Conservation (phyloP, 2,888 invertebrate species). For the Pterostichus niger region DNA sequence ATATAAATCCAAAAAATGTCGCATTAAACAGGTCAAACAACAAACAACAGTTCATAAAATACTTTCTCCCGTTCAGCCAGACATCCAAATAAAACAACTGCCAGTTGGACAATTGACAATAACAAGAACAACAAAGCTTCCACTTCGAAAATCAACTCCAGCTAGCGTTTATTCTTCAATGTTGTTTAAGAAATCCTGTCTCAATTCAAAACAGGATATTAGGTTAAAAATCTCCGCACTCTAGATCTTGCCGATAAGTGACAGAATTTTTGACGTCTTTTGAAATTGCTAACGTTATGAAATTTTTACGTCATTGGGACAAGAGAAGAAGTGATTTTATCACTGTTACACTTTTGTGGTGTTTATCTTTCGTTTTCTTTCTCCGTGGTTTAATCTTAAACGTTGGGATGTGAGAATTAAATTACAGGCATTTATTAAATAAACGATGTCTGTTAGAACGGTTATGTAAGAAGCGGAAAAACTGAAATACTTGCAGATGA, state of each 20-base stretch:
- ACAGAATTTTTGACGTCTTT: background rate
- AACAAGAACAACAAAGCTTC: background rate
- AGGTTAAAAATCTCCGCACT: no score
- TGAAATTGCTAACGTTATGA: background rate
- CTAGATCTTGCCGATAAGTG: background rate
- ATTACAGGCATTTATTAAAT: background rate
- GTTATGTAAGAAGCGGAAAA: background rate
- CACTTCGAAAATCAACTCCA: background rate
- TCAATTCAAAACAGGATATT: no score
- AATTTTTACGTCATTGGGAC: background rate
- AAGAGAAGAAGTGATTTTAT: background rate
- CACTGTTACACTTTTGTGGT: conserved; percentile 2
- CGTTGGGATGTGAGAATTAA: conserved; percentile 1
- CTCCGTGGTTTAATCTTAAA: background rate
- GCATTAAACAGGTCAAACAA: conserved; percentile 21
- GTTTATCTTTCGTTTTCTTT: background rate
- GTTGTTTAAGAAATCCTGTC: no score
- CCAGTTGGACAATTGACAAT: conserved; percentile 12
- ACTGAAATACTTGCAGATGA: no score
- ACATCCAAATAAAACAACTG: conserved; percentile 9
- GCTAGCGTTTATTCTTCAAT: background rate
- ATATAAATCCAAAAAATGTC: conserved; percentile 11
- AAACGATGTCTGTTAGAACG: background rate
- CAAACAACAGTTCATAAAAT: conserved; percentile 11
- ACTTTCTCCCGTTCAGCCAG: conserved; percentile 5